Evolutionary conservation across 2,797 vertebrate genomes (phyloP).

Genomic region (Margarornis squamiger): DNA sequence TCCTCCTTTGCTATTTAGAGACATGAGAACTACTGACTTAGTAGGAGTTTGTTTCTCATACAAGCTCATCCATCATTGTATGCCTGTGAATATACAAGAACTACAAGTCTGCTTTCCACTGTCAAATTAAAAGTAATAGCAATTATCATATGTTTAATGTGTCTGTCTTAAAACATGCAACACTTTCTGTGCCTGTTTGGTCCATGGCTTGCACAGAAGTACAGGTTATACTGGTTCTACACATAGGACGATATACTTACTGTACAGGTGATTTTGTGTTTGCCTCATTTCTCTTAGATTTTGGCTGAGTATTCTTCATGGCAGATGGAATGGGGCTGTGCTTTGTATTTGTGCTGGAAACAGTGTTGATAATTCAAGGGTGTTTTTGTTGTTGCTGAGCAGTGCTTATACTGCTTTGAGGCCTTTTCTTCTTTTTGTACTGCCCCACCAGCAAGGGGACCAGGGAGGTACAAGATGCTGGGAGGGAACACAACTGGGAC

Average conservation of each 20-base stretch:
- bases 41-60: not conserved
- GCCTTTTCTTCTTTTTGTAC: not conserved
- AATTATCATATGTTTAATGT: not conserved
- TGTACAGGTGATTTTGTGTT: not conserved
- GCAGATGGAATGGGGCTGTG: not conserved
- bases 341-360: not conserved
- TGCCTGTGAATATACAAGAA: not conserved
- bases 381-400: not conserved
- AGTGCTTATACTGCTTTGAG: not conserved
- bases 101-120: not conserved
- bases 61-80: not conserved
- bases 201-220: not conserved
- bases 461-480: fast-evolving
- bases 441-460: not conserved
- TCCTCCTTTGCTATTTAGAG: not conserved
- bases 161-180: not conserved
- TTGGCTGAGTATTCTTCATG: not conserved
- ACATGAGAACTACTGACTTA: not conserved
- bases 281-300: not conserved
- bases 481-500: not conserved
- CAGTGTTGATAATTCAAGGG: not conserved
- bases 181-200: not conserved
- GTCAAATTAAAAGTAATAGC: not conserved
- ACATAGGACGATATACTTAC: not conserved
- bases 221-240: not conserved